Conservation (phyloP, 2,113 vertebrate genomes). For the Xiphophorus hellerii region DNA sequence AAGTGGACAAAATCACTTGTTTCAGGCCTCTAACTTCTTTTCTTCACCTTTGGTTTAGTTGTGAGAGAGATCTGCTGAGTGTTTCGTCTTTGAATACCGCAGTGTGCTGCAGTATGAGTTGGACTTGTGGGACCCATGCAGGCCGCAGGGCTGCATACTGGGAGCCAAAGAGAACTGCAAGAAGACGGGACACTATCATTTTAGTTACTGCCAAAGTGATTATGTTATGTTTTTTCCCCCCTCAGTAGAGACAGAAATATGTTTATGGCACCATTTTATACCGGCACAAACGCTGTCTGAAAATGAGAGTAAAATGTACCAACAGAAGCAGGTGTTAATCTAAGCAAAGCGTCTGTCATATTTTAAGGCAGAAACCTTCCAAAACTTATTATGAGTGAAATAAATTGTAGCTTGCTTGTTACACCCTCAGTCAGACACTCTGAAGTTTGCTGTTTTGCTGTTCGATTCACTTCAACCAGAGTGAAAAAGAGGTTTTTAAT, state of each 20-base stretch:
- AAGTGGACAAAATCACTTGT: too few relatives aligned
- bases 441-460: too few relatives aligned
- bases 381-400: neutral
- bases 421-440: too few relatives aligned
- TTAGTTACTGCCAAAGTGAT: conserved; percentile 11
- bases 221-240: conserved; percentile 17
- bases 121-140: conserved; percentile 55
- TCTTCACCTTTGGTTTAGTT: conserved; percentile 5
- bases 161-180: conserved; percentile 23
- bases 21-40: neutral
- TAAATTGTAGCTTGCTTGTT: neutral
- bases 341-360: neutral
- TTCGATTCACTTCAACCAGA: too few relatives aligned
- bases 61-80: conserved; percentile 51
- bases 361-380: neutral
- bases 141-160: conserved; percentile 47
- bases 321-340: neutral
- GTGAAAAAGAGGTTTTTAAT: too few relatives aligned
- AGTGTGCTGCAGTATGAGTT: conserved; percentile 67
- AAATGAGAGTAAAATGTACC: neutral
- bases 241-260: neutral
- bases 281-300: neutral
- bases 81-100: conserved; percentile 53
- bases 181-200: conserved; percentile 21
- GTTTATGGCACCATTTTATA: neutral